phyloP scores from a whole-genome alignment of 2,797 vertebrate species.

The Anguilla anguilla region DNA sequence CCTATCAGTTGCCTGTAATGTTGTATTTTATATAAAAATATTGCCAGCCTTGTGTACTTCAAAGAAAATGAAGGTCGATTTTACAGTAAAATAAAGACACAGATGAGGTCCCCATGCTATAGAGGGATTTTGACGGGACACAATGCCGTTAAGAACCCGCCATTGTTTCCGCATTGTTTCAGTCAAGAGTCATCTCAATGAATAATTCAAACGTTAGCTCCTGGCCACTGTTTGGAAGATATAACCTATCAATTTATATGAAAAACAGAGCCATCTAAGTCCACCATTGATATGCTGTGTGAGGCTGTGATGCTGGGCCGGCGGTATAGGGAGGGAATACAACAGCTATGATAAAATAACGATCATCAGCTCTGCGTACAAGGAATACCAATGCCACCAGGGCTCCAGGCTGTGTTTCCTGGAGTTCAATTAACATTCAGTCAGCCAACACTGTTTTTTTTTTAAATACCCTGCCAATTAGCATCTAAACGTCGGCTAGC shows the following conservation, averaged over 20 bases:
- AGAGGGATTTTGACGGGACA: constrained; percentile 1
- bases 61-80: background rate
- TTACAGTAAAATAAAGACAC: background rate
- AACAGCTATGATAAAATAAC: constrained; percentile 24
- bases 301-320: background rate
- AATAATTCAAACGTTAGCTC: constrained; percentile 29
- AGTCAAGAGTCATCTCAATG: constrained; percentile 15
- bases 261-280: constrained; percentile 20
- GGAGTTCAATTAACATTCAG: constrained; percentile 24
- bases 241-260: constrained; percentile 32
- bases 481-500: background rate
- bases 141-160: background rate
- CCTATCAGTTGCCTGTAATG: background rate
- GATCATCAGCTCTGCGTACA: background rate
- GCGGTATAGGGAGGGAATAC: background rate
- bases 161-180: constrained; percentile 1
- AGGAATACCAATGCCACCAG: constrained; percentile 28
- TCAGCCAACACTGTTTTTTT: constrained; percentile 11
- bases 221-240: background rate
- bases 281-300: constrained; percentile 1
- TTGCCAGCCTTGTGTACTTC: background rate
- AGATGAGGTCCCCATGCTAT: background rate
- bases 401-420: background rate
- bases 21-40: background rate
- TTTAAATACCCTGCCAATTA: constrained; percentile 24